phyloP scores from a whole-genome alignment of 2,113 vertebrate species.

The Microtus montanus region DNA sequence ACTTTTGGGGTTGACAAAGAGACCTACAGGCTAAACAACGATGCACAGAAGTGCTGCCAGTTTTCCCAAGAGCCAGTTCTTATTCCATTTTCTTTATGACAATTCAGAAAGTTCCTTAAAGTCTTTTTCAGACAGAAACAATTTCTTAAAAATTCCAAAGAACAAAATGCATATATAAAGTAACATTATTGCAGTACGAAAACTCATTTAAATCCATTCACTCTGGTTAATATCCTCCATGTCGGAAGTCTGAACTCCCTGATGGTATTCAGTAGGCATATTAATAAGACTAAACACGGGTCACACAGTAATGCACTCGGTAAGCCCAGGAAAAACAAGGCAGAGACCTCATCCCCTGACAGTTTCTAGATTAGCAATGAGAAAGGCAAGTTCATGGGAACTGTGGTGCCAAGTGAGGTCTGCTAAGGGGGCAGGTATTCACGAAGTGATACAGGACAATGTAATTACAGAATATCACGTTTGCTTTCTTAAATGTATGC shows the following conservation, averaged over 20 bases:
- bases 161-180: not conserved
- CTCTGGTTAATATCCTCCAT: conserved; percentile 17
- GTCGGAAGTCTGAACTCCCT: not conserved
- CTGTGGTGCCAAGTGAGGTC: not conserved
- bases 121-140: not conserved
- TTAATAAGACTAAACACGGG: not conserved
- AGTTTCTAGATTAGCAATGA: not conserved
- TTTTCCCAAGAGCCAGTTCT: conserved; percentile 36
- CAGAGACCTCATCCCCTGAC: not conserved
- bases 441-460: not conserved
- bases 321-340: not conserved
- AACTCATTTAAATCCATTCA: not conserved
- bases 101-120: conserved; percentile 46
- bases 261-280: conserved; percentile 13
- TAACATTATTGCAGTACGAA: not conserved
- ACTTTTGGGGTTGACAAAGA: conserved; percentile 41
- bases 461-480: not conserved
- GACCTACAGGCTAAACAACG: not conserved
- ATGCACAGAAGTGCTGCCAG: not conserved
- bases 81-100: conserved; percentile 46
- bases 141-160: conserved; percentile 29
- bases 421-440: not conserved
- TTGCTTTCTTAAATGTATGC: not conserved
- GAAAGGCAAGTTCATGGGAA: not conserved
- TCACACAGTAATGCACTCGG: not conserved